Percentiles rank a stretch among this genome's conserved stretches.
Conservation (phyloP, 2,888 invertebrate genomes). For the Pristionchus entomophagus region DNA sequence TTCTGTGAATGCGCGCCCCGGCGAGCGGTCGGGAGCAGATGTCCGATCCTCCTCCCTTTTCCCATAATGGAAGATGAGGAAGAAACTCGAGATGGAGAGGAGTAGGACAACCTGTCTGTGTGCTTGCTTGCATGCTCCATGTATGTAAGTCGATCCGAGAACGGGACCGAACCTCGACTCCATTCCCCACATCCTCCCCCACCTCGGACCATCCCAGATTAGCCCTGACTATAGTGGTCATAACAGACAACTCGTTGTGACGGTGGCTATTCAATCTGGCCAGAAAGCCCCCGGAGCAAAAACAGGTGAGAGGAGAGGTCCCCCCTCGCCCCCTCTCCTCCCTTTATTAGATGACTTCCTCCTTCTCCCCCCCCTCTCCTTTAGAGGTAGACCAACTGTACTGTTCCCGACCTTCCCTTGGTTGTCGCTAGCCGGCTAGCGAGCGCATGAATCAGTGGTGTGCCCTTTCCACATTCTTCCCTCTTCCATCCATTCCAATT, state of each 20-base stretch:
- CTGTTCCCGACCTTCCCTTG: constrained; percentile 22
- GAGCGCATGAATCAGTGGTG: not conserved
- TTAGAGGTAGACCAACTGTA: not conserved
- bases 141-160: constrained; percentile 28
- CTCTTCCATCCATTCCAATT: constrained; percentile 23
- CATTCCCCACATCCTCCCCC: not conserved
- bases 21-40: constrained; percentile 35
- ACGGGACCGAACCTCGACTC: not conserved
- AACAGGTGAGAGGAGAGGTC: constrained; percentile 21
- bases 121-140: constrained; percentile 15
- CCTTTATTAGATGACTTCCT: constrained; percentile 2
- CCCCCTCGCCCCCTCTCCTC: not conserved
- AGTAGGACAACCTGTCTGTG: constrained; percentile 19
- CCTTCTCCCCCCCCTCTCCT: not conserved
- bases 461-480: not conserved
- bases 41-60: constrained; percentile 16
- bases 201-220: constrained; percentile 2
- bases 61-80: constrained; percentile 37
- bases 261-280: constrained; percentile 27
- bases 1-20: not conserved
- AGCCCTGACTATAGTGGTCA: constrained; percentile 38
- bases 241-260: no score
- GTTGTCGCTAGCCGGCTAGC: not conserved
- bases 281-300: not conserved
- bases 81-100: constrained; percentile 23